Conservation (phyloP, 1,140 invertebrate species). For the Notospermus geniculatus region DNA sequence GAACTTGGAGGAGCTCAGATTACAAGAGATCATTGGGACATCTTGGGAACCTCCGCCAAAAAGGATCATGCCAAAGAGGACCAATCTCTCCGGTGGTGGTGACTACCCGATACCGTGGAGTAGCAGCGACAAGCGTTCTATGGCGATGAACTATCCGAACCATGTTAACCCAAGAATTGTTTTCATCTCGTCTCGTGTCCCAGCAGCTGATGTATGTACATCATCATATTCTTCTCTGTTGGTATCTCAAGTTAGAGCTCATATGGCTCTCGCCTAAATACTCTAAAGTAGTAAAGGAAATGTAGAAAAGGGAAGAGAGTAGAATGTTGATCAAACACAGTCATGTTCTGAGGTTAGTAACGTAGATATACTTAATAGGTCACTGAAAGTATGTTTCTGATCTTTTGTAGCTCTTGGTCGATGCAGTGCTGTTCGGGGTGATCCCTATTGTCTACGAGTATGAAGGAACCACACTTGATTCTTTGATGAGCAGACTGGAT, state of each 20-base stretch:
- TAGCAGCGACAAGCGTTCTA: background rate
- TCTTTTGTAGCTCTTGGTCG: conserved; percentile 44
- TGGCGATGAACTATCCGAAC: conserved; percentile 14
- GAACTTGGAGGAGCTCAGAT: conserved; percentile 38
- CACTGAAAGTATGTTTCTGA: background rate
- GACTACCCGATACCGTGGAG: background rate
- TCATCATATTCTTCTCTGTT: too few species aligned
- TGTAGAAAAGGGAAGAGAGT: background rate
- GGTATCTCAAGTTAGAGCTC: too few species aligned
- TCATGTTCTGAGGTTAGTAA: conserved; percentile 5
- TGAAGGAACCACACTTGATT: conserved; percentile 45
- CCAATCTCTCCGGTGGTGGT: conserved; percentile 21
- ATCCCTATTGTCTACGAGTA: conserved; percentile 52
- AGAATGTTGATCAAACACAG: background rate
- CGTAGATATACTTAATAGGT: conserved; percentile 2
- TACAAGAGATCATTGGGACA: conserved; percentile 38
- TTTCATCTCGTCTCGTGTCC: conserved; percentile 49
- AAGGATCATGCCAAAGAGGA: conserved; percentile 22
- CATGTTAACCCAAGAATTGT: conserved; percentile 40
- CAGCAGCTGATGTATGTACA: conserved; percentile 48
- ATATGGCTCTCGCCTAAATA: too few species aligned
- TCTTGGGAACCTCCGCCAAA: conserved; percentile 39
- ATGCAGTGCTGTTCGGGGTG: conserved; percentile 49
- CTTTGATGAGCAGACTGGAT: conserved; percentile 38
- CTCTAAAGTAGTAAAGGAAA: background rate